Base-by-base conservation (phyloP, 2,113 vertebrate species). In the Austrofundulus limnaeus region DNA sequence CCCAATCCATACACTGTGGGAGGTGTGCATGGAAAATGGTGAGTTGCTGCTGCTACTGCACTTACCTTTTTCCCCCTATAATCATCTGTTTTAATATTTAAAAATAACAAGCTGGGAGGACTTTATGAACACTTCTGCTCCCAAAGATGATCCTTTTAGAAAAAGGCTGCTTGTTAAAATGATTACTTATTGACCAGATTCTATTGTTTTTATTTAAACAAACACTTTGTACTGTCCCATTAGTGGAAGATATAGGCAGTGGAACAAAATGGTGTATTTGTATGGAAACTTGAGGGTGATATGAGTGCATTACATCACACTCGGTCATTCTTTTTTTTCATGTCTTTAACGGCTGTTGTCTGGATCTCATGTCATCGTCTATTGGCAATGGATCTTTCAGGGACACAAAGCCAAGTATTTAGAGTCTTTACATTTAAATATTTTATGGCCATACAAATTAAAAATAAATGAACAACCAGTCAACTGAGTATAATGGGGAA, bases 271-370 rank as follows among this genome's bases (percentile, higher is more conserved):
- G 20, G 51, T 3, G 54, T 75, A 70, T 84, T 86, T 68, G 77
- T 69, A 60, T 82, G 49, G 50, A 73, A 49, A 55, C 61, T 51
- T 79, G 46, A 61, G 72, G 81, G 63, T 67, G 83, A 83, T 78
- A 82, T 68, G 74, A 90, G 79, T 75, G 61, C 56, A 58, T 61
- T 68, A 45, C 48, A 48, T 49, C 69, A 19, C 85, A 89, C 84
- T 87, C 47, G 47, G 66, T 62, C 80, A 87, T 85, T 62, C 87
- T 83, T 84, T 28, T 88, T 89, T 89, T 90, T 85, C 90, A 72
- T 73, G 79, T 71, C 23, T 62, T 39, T 42, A 54, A 79, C 82
- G 78, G 75, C 70, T 78, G 53, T 71, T 73, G 72, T 78, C 71
- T 79, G 66, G 23, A 49, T 67, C 71, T 61, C 45, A 46, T 52